These are phyloP conservation scores for Drosophila eohydei DNA, from an alignment of 2,888 invertebrate genomes.

Conservation along the genomic window DNA sequence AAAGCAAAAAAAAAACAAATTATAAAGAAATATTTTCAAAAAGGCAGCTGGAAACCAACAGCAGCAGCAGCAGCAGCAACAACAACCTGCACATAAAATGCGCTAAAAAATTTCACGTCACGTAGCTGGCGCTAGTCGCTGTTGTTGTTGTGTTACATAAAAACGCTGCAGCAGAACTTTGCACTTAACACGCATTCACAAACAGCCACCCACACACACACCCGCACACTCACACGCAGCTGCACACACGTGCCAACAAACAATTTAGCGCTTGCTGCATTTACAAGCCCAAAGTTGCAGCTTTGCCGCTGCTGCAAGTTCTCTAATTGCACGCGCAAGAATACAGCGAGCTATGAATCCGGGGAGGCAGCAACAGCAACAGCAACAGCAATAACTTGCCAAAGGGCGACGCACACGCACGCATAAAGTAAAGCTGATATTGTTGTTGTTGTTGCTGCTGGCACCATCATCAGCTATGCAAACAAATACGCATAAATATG, in stretches of 20 bases:
- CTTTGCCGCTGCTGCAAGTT: slow-evolving; percentile 63
- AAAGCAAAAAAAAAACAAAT: slow-evolving; percentile 49
- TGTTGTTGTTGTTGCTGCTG: slow-evolving; percentile 50
- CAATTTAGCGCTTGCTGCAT: slow-evolving; percentile 75
- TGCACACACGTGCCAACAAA: slow-evolving; percentile 58
- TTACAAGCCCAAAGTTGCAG: slow-evolving; percentile 59
- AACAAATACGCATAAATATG: slow-evolving; percentile 82
- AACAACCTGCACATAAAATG: slow-evolving; percentile 71
- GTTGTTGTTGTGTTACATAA: slow-evolving; percentile 40
- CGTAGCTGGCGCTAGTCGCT: slow-evolving; percentile 56
- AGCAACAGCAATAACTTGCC: slow-evolving; percentile 18
- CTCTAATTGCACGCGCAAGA: slow-evolving; percentile 72
- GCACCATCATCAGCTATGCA: slow-evolving; percentile 79
- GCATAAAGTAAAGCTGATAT: slow-evolving; percentile 46
- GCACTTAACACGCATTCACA: slow-evolving; percentile 68
- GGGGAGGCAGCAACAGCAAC: slow-evolving; percentile 12
- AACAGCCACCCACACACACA: slow-evolving; percentile 15
- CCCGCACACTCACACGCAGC: slow-evolving; percentile 4
- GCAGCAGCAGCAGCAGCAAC: slow-evolving; percentile 24
- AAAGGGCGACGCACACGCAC: slow-evolving; percentile 57
- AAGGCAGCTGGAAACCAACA: slow-evolving; percentile 53
- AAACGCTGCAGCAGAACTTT: slow-evolving; percentile 74
- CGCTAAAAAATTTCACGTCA: slow-evolving; percentile 78
- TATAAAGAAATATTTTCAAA: slow-evolving; percentile 75
- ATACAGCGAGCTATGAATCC: slow-evolving; percentile 26